Base-by-base conservation (phyloP, 2,888 invertebrate genomes). In the Opisthograptis luteolata region DNA sequence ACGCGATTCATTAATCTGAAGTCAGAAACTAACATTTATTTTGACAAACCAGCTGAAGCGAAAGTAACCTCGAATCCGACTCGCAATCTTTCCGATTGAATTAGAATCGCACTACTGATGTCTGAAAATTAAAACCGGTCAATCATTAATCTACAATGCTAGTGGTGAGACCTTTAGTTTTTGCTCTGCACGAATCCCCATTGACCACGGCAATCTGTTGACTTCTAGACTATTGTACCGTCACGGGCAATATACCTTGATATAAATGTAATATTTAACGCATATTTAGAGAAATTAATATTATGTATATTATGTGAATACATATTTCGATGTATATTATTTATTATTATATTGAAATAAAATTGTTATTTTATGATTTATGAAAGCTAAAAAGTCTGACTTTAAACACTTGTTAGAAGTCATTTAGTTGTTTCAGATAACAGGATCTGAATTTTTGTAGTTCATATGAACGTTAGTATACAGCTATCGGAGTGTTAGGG, bases 301-400 rank as follows among this genome's bases (percentile, higher is more conserved):
- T 83, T 90, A 89, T 82, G 84, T 90, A 85, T 90, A n/a, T n/a
- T n/a, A 85, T 89, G 85, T 88, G 85, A 87, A 89, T 89, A 89
- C 85, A 85, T 86, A 86, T 84, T 84, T 73, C 79, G 75, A 84
- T 89, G 85, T 88, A 87, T 87, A 84, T 30, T 39, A 37, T 19
- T 85, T 86, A 83, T 76, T 75, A 79, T 81, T 85, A 76, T 87
- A 84, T 87, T 78, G 82, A 84, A 82, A 80, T 87, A 81, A 86
- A 86, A 86, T 87, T 87, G 78, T 79, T 83, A 76, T 77, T 70
- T 82, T 76, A 75, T 73, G 74, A 82, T 85, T 87, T 86, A 70
- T 79, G 78, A 84, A 85, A 79, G 83, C 83, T 85, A 81, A 87
- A 51, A 89, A 89, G 90, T 89, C 89, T 89, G 90, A 90, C 89